These are phyloP conservation scores for Dendrophyllia cribrosa DNA, from an alignment of 64 coral and sea anemone genomes.

Conservation along the genomic window DNA sequence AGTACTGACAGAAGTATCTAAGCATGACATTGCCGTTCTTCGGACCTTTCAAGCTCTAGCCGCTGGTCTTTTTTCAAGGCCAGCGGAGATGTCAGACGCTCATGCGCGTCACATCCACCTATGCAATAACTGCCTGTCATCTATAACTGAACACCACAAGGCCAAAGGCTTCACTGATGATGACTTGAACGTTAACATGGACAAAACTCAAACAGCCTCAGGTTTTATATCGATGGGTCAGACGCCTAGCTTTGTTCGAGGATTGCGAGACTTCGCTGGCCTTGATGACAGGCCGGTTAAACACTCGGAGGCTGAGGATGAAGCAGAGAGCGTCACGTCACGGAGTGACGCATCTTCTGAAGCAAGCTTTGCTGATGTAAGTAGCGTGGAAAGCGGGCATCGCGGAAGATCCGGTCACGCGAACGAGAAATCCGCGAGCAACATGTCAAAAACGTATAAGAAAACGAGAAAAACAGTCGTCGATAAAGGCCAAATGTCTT, in stretches of 20 bases:
- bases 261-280: slow-evolving; percentile 80
- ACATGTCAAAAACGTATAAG: not conserved
- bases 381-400: slow-evolving; percentile 73
- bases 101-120: slow-evolving; percentile 87
- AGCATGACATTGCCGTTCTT: slow-evolving; percentile 63
- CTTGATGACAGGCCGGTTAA: slow-evolving; percentile 20
- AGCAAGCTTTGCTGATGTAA: slow-evolving; percentile 92
- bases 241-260: slow-evolving; percentile 86
- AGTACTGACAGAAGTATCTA: slow-evolving; percentile 78
- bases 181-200: not conserved
- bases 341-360: slow-evolving; percentile 84
- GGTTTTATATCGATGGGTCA: slow-evolving; percentile 27
- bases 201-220: not conserved
- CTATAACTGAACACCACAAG: slow-evolving; percentile 29
- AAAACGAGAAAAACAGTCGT: slow-evolving; percentile 4
- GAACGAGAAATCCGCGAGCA: slow-evolving; percentile 11
- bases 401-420: slow-evolving; percentile 37
- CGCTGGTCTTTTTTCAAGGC: slow-evolving; percentile 73
- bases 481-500: slow-evolving; percentile 2
- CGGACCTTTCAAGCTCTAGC: slow-evolving; percentile 85
- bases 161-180: not conserved
- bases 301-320: slow-evolving; percentile 5
- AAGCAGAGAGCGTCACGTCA: slow-evolving; percentile 44
- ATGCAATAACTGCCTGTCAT: slow-evolving; percentile 81
- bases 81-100: slow-evolving; percentile 73